Evolutionary conservation across 2,797 vertebrate genomes (phyloP).

Genomic region (Psittacula echo): DNA sequence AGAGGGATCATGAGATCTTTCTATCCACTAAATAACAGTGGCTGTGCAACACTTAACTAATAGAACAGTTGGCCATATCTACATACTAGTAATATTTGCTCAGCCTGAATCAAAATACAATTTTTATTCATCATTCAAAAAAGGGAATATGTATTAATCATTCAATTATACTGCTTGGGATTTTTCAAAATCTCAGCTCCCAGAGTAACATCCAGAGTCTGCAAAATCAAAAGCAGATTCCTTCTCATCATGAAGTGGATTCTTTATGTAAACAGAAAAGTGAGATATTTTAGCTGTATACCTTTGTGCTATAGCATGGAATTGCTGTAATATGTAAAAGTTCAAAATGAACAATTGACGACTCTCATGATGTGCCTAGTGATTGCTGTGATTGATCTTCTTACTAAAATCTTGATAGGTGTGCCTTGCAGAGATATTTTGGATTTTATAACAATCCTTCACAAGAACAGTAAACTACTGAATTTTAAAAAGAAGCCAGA

Average conservation of each 20-base stretch:
- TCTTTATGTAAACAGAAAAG: neutral
- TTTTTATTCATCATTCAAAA: neutral
- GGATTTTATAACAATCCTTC: neutral
- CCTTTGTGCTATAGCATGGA: neutral
- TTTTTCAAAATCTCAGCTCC: neutral
- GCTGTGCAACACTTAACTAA: neutral
- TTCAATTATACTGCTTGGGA: neutral
- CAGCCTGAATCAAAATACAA: neutral
- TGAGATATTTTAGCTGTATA: neutral
- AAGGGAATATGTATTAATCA: neutral
- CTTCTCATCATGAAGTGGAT: neutral
- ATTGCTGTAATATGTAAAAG: neutral
- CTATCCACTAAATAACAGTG: neutral
- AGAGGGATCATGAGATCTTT: neutral
- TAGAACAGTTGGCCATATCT: neutral
- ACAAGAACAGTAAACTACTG: neutral
- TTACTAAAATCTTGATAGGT: neutral
- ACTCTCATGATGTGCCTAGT: neutral
- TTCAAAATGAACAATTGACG: neutral
- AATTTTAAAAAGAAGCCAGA: neutral
- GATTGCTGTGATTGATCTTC: neutral
- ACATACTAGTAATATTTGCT: neutral
- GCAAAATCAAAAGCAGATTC: neutral
- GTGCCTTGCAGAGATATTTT: neutral
- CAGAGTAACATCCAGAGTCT: neutral